These are phyloP conservation scores for Clostera curtula DNA, from an alignment of 2,888 invertebrate genomes.

Conservation along the genomic window DNA sequence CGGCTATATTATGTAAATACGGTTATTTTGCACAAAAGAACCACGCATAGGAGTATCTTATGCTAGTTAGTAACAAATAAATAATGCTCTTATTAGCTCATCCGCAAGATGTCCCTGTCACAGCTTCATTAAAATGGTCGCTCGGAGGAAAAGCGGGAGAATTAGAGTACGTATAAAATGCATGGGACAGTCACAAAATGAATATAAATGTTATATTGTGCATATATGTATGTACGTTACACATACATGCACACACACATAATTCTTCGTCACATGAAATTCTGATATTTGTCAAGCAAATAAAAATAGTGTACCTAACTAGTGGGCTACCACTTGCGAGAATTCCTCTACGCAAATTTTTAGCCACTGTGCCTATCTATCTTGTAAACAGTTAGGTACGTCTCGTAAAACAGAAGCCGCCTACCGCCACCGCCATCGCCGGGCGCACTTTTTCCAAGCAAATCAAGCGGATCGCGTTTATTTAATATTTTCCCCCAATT, in stretches of 20 bases:
- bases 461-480: constrained; percentile 42
- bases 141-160: not conserved
- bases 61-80: constrained; percentile 12
- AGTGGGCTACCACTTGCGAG: no score
- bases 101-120: not conserved
- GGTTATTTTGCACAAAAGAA: not conserved
- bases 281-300: no score
- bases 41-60: constrained; percentile 6
- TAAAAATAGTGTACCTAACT: no score
- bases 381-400: constrained; percentile 11
- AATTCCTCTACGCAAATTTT: no score
- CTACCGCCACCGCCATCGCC: not conserved
- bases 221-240: not conserved
- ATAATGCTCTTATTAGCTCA: constrained; percentile 12
- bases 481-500: constrained; percentile 46
- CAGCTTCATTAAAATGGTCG: constrained; percentile 4
- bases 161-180: constrained; percentile 5
- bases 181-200: constrained; percentile 1
- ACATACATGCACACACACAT: no score
- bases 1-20: constrained; percentile 8
- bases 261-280: no score
- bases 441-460: constrained; percentile 25
- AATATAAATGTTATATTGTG: not conserved
- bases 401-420: constrained; percentile 29
- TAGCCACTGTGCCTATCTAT: no score